Conservation (phyloP, 1,140 invertebrate genomes). For the Bombyx mandarina region DNA sequence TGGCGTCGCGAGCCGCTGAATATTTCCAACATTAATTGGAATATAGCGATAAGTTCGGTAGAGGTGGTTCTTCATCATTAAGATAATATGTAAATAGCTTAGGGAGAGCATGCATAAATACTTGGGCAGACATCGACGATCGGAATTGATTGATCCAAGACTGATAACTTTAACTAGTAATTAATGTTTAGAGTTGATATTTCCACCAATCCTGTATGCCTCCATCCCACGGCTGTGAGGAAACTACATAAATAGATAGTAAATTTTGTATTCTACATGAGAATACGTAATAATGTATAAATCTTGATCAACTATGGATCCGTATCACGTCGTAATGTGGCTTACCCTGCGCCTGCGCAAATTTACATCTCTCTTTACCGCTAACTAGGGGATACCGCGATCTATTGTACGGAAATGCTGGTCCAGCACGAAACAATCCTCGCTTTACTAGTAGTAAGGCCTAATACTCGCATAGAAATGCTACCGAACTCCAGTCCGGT, state of each 20-base stretch:
- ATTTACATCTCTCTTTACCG: conserved; percentile 57
- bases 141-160: conserved; percentile 29
- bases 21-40: conserved; percentile 46
- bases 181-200: conserved; percentile 8
- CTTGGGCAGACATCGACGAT: conserved; percentile 15
- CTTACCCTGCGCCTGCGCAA: conserved; percentile 34
- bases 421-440: conserved; percentile 57
- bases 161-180: conserved; percentile 17
- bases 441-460: conserved; percentile 26
- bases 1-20: conserved; percentile 21
- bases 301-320: too few relatives aligned
- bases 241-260: too few relatives aligned
- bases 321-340: conserved; percentile 7
- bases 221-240: too few relatives aligned
- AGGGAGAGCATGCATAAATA: conserved; percentile 30
- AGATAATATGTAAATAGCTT: conserved; percentile 42
- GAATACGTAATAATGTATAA: too few relatives aligned
- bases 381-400: conserved; percentile 43
- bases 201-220: too few relatives aligned
- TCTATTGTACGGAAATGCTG: conserved; percentile 65
- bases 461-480: conserved; percentile 66
- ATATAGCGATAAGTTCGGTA: conserved; percentile 35
- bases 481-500: conserved; percentile 41
- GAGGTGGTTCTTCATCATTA: conserved; percentile 37
- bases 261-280: too few relatives aligned